A percentile compares a stretch with the other conserved stretches of the same genome.
Evolutionary conservation across 2,888 invertebrate genomes (phyloP).

Genomic region (Drosophila kuntzei): DNA sequence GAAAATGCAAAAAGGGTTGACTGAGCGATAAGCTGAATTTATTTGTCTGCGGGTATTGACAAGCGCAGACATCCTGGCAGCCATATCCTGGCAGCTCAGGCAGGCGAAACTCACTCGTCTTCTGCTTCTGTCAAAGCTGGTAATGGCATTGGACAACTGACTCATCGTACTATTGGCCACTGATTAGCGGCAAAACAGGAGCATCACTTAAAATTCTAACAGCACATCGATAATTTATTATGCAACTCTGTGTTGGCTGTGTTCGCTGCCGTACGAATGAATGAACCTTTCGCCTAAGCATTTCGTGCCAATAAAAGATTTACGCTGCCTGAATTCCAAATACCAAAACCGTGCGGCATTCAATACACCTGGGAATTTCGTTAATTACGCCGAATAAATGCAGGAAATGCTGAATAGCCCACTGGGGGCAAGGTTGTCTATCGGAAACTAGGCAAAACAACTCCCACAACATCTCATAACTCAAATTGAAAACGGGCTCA

Average conservation of each 20-base stretch:
- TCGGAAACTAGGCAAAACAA: not conserved
- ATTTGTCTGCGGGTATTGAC: constrained; percentile 80
- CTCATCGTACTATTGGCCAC: constrained; percentile 39
- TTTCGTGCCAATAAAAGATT: constrained; percentile 78
- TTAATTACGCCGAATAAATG: constrained; percentile 78
- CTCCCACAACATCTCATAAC: constrained; percentile 37
- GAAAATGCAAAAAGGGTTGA: constrained; percentile 62
- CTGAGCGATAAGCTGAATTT: constrained; percentile 75
- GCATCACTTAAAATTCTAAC: constrained; percentile 55
- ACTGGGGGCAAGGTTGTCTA: constrained; percentile 27
- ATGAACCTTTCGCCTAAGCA: constrained; percentile 67
- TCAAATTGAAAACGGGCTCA: constrained; percentile 30
- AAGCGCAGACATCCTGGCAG: constrained; percentile 50
- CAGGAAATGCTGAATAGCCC: constrained; percentile 56
- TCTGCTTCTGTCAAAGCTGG: constrained; percentile 6
- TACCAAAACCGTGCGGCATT: constrained; percentile 40
- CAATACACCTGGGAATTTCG: constrained; percentile 77
- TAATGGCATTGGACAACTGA: constrained; percentile 10
- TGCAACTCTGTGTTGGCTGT: constrained; percentile 61
- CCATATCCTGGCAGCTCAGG: constrained; percentile 10
- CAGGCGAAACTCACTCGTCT: not conserved
- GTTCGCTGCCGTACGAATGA: constrained; percentile 36
- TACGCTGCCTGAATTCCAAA: constrained; percentile 75
- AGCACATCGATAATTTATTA: constrained; percentile 77
- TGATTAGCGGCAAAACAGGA: constrained; percentile 61